Base-by-base conservation (phyloP, 2,113 vertebrate genomes). In the Pygoscelis adeliae region DNA sequence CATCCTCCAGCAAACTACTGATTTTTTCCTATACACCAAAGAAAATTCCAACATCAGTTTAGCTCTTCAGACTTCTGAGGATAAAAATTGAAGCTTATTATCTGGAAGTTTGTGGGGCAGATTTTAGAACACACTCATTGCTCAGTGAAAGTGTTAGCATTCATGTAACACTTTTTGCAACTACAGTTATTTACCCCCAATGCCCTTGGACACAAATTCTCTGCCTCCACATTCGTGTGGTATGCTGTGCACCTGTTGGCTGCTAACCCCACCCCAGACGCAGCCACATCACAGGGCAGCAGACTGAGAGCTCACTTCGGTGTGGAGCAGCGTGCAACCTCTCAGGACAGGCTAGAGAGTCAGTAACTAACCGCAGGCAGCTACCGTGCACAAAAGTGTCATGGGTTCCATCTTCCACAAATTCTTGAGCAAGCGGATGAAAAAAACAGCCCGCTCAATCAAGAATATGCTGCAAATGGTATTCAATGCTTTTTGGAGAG, bases 231-330 rank as follows among this genome's bases (percentile, higher is more conserved):
- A 77, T 40, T 86, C 1, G 6, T 2, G 53, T 19, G 79, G 92
- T 58, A 96, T 91, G 79, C 71, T 65, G 29, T 88, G 96, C 95
- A 97, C 95, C 96, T 96, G 97, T 73, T 70, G 78, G 90, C 10
- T 76, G 56, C 74, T 53, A 78, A 80, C 96, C 63, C 89, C 87
- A 87, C 83, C 89, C 87, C 78, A 95, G 87, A 34, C 56, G 77
- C 30, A n/a, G 89, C 71, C 76, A 66, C 96, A 87, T 50, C 87
- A 32, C 77, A 70, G 40, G 46, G 83, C 69, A 63, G 72, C 77
- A 76, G 52, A 13, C 20, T 11, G 29, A 53, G 36, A 38, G 42
- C 69, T 38, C 61, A 2, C 77, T 17, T 9, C 0, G 0, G 50
- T 36, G 55, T 23, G 29, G 74, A 76, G 71, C 58, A 30, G 49